Conservation (phyloP, 2,888 invertebrate species). For the Drosophila kuntzei region DNA sequence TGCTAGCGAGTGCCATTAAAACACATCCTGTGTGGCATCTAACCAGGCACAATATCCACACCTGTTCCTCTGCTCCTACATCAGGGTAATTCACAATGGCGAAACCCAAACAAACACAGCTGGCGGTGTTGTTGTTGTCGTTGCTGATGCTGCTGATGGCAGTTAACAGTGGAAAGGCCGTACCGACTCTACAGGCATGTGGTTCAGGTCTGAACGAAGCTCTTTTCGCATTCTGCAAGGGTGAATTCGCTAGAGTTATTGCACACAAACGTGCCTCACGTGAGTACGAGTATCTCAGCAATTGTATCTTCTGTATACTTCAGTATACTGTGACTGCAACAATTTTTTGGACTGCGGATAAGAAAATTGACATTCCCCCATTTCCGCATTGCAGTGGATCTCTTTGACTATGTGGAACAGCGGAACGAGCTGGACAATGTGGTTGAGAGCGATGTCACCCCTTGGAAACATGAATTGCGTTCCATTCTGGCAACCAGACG, state of each 20-base stretch:
- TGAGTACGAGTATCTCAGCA: slow-evolving; percentile 36
- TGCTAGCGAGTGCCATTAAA: slow-evolving; percentile 26
- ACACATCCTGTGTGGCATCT: slow-evolving; percentile 57
- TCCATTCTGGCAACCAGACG: slow-evolving; percentile 45
- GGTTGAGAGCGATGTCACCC: background rate
- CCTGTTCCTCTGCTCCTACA: background rate
- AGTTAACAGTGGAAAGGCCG: slow-evolving; percentile 11
- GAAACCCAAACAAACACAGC: slow-evolving; percentile 30
- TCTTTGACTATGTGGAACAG: slow-evolving; percentile 57
- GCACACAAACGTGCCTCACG: slow-evolving; percentile 42
- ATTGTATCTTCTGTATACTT: background rate
- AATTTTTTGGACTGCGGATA: slow-evolving; percentile 7
- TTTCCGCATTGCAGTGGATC: slow-evolving; percentile 46
- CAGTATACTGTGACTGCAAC: slow-evolving; percentile 2
- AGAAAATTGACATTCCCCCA: slow-evolving; percentile 16
- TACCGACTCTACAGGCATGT: slow-evolving; percentile 29
- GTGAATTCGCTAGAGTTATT: slow-evolving; percentile 22
- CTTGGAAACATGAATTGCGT: slow-evolving; percentile 10
- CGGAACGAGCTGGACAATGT: slow-evolving; percentile 29
- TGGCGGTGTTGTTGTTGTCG: slow-evolving; percentile 24
- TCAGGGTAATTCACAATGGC: slow-evolving; percentile 22
- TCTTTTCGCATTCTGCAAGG: slow-evolving; percentile 34
- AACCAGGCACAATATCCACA: slow-evolving; percentile 36
- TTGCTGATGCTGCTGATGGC: slow-evolving; percentile 44
- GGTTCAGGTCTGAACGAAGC: slow-evolving; percentile 35